Percentiles rank a stretch among this genome's conserved stretches.
These are phyloP conservation scores for Aviceda subcristata DNA, from an alignment of 2,113 vertebrate species.

Conservation along the genomic window DNA sequence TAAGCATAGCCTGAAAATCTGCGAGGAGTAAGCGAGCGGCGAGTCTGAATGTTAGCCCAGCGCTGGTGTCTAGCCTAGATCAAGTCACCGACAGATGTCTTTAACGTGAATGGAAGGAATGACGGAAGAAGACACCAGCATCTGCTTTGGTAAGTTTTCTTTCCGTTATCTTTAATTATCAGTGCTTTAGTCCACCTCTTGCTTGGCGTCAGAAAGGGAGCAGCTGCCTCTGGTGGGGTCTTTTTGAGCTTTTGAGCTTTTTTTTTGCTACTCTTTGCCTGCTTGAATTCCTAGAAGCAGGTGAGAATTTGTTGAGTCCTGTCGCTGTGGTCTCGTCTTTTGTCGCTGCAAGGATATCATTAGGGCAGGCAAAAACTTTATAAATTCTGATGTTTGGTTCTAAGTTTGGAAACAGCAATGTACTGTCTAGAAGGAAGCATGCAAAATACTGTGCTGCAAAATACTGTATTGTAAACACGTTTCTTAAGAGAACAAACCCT, in stretches of 20 bases:
- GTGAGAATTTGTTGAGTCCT: neutral
- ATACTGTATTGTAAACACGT: neutral
- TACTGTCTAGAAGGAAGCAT: neutral
- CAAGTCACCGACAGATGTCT: neutral
- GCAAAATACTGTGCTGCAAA: neutral
- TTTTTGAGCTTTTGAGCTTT: neutral
- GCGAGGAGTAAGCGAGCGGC: neutral
- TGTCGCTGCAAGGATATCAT: neutral
- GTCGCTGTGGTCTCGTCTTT: neutral
- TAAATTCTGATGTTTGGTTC: neutral
- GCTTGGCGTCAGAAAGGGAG: neutral
- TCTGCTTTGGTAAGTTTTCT: conserved; percentile 55
- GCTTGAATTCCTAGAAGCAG: neutral
- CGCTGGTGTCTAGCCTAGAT: neutral
- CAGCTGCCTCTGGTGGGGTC: neutral
- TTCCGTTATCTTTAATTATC: neutral
- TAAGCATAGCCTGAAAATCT: neutral
- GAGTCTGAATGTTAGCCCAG: neutral
- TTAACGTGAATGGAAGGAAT: conserved; percentile 14
- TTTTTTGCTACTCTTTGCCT: neutral
- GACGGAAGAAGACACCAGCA: neutral
- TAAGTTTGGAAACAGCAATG: neutral
- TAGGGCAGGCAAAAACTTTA: neutral
- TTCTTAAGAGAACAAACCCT: neutral
- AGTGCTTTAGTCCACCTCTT: neutral